Evolutionary conservation across 2,797 vertebrate species (phyloP).

Genomic region (Pipistrellus kuhlii): DNA sequence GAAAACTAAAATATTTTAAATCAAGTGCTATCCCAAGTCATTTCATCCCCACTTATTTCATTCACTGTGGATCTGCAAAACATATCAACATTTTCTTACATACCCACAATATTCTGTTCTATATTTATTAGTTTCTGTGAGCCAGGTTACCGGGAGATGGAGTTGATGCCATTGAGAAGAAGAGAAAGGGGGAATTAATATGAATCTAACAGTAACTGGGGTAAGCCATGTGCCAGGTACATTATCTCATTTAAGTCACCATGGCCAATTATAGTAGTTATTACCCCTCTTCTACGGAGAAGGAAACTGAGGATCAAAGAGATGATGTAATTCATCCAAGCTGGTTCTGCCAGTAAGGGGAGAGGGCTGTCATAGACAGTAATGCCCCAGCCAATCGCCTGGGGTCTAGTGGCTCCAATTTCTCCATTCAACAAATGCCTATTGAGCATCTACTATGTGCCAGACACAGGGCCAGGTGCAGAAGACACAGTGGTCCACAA

Average conservation of each 20-base stretch:
- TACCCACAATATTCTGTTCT: background rate
- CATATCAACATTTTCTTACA: background rate
- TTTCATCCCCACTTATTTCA: background rate
- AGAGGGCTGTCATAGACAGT: background rate
- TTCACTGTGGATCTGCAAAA: background rate
- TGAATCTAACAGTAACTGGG: background rate
- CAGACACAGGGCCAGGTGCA: background rate
- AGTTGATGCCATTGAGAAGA: background rate
- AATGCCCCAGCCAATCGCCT: background rate
- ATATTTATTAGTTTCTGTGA: conserved; percentile 1
- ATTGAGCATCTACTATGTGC: background rate
- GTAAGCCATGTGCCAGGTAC: background rate
- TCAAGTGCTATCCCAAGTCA: conserved; percentile 29
- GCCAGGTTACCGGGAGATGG: background rate
- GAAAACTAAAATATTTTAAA: conserved; percentile 20
- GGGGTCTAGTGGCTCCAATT: background rate
- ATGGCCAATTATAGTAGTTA: background rate
- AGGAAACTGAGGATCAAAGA: background rate
- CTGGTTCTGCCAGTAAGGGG: background rate
- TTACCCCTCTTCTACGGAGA: background rate
- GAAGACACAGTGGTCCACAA: background rate
- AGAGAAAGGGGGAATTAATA: background rate
- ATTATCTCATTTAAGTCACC: conserved; percentile 19
- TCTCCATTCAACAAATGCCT: background rate
- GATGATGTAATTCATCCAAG: background rate